Percentiles rank a stretch among this genome's conserved stretches.
phyloP scores from a whole-genome alignment of 2,113 vertebrate species.

The Octodon degus region DNA sequence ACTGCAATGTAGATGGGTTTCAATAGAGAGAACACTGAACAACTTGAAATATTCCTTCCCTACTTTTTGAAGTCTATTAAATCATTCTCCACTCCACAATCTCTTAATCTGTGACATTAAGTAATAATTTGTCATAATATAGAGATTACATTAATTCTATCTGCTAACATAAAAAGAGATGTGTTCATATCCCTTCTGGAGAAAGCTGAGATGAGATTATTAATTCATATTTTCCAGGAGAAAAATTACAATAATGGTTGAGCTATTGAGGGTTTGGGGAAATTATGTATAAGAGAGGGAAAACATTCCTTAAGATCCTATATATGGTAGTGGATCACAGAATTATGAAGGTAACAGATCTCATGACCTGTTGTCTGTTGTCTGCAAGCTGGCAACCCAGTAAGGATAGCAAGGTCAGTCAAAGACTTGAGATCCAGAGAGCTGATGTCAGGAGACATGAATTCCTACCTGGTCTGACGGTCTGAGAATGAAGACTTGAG shows the following conservation, averaged over 20 bases:
- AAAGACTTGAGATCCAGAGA: no score
- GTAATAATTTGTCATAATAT: slow-evolving; percentile 50
- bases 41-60: slow-evolving; percentile 51
- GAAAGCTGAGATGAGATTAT: not conserved
- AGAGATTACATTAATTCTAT: not conserved
- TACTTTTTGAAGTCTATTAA: slow-evolving; percentile 46
- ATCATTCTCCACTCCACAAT: slow-evolving; percentile 43
- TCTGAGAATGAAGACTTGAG: not conserved
- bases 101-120: slow-evolving; percentile 32
- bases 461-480: not conserved
- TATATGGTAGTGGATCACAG: not conserved
- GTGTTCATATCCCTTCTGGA: not conserved
- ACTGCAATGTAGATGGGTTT: not conserved
- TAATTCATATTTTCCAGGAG: not conserved
- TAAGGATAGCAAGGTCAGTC: not conserved
- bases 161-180: not conserved
- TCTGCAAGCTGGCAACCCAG: not conserved
- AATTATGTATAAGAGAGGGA: not conserved
- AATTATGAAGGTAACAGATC: not conserved
- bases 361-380: not conserved
- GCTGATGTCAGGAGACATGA: not conserved
- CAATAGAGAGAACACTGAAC: not conserved
- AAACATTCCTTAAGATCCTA: not conserved
- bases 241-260: not conserved
- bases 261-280: not conserved